Percentiles rank a stretch among this genome's conserved stretches.
Evolutionary conservation across 2,797 vertebrate species (phyloP).

Genomic region (Etheostoma nigrum): DNA sequence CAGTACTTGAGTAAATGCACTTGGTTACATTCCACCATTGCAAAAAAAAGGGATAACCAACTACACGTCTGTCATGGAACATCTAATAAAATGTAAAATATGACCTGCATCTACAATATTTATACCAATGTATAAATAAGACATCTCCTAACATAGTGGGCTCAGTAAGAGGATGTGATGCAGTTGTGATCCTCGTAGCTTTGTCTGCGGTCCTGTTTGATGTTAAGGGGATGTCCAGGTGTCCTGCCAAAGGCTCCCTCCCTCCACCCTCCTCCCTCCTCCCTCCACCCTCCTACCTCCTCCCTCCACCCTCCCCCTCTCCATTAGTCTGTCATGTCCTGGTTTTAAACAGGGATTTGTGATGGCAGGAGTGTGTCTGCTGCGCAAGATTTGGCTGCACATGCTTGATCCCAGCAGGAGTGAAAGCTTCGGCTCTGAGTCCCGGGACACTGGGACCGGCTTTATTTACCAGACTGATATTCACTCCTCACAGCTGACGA

Average conservation of each 20-base stretch:
- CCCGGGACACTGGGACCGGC: slow-evolving; percentile 29
- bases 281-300: background rate
- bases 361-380: slow-evolving; percentile 59
- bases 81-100: background rate
- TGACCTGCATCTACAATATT: background rate
- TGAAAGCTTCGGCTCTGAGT: slow-evolving; percentile 32
- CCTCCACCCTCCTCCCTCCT: background rate
- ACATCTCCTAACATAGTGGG: background rate
- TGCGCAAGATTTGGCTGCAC: slow-evolving; percentile 58
- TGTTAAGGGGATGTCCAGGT: slow-evolving; percentile 37
- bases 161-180: background rate
- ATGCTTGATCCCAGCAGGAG: slow-evolving; percentile 39
- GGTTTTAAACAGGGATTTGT: slow-evolving; percentile 68
- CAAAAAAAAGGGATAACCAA: background rate
- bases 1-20: no score
- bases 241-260: slow-evolving; percentile 42
- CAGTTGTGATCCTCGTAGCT: slow-evolving; percentile 17
- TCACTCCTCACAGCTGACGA: slow-evolving; percentile 1
- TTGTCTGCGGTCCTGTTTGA: slow-evolving; percentile 29
- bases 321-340: slow-evolving; percentile 56
- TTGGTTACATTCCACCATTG: no score
- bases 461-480: slow-evolving; percentile 19
- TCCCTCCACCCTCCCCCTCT: slow-evolving; percentile 5
- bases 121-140: background rate
- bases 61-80: background rate